phyloP scores from a whole-genome alignment of 2,888 invertebrate genomes.

The Caenorhabditis auriculariae region DNA sequence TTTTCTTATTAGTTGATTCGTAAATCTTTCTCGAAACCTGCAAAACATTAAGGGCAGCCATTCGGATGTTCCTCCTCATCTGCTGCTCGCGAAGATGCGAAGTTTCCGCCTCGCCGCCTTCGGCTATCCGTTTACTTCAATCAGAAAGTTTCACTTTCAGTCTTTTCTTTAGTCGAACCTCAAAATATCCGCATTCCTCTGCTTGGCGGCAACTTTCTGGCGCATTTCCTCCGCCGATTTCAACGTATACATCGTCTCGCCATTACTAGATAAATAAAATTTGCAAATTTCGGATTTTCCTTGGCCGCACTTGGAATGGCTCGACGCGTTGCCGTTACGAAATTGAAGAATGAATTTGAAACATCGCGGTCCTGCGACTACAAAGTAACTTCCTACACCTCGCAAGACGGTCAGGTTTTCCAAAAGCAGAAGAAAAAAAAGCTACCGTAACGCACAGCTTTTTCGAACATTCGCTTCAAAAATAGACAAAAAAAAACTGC shows the following conservation, averaged over 20 bases:
- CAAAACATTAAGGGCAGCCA: conserved; percentile 12
- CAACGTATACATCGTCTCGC: conserved; percentile 85
- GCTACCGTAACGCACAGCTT: too few relatives aligned
- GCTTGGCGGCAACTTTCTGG: conserved; percentile 80
- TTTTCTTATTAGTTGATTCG: neutral
- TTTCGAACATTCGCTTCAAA: neutral
- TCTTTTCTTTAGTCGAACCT: conserved; percentile 61
- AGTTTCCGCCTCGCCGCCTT: conserved; percentile 15
- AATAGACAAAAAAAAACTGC: neutral
- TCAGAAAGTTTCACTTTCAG: neutral
- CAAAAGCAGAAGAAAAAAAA: too few relatives aligned
- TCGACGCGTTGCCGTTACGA: too few relatives aligned
- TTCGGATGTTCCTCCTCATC: conserved; percentile 29
- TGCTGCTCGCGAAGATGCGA: conserved; percentile 14
- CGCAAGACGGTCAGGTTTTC: too few relatives aligned
- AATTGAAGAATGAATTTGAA: too few relatives aligned
- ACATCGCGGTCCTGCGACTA: too few relatives aligned
- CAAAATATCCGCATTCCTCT: conserved; percentile 79
- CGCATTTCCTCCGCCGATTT: conserved; percentile 81
- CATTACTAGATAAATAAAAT: conserved; percentile 70
- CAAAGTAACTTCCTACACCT: too few relatives aligned
- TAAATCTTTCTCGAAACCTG: conserved; percentile 4
- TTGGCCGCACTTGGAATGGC: too few relatives aligned
- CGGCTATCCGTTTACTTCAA: conserved; percentile 23
- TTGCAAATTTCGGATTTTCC: neutral